Percentiles rank a stretch among this genome's conserved stretches.
phyloP scores from a whole-genome alignment of 2,113 vertebrate species.

The Tachysurus vachellii region DNA sequence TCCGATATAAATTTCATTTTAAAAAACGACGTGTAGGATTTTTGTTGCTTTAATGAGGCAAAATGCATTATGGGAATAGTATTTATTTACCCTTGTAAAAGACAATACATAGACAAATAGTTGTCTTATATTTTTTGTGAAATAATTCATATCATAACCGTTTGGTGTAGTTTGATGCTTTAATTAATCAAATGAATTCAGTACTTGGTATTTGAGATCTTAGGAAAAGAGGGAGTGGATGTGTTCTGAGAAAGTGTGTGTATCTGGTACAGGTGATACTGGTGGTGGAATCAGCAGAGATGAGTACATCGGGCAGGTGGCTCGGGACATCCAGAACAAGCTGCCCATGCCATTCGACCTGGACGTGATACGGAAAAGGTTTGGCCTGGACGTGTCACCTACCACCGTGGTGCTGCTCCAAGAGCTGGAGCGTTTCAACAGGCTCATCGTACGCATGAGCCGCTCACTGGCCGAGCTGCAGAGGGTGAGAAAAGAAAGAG shows the following conservation, averaged over 20 bases:
- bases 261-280: slow-evolving; percentile 78
- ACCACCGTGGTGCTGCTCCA: slow-evolving; percentile 91
- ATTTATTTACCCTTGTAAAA: background rate
- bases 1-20: background rate
- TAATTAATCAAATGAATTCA: background rate
- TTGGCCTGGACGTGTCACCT: slow-evolving; percentile 74
- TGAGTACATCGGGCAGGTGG: slow-evolving; percentile 85
- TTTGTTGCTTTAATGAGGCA: no score
- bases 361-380: slow-evolving; percentile 77
- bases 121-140: background rate
- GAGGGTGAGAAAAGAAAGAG: slow-evolving; percentile 68
- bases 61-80: background rate
- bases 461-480: slow-evolving; percentile 84
- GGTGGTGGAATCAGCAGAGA: slow-evolving; percentile 81
- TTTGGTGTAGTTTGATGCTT: background rate
- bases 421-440: slow-evolving; percentile 91
- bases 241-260: background rate
- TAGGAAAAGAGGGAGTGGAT: background rate
- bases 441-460: slow-evolving; percentile 80
- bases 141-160: background rate
- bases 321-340: slow-evolving; percentile 88
- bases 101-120: background rate
- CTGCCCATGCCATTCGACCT: slow-evolving; percentile 83
- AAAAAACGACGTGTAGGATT: no score
- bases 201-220: background rate